phyloP scores from a whole-genome alignment of 2,888 invertebrate genomes.

The Phlogophora meticulosa region DNA sequence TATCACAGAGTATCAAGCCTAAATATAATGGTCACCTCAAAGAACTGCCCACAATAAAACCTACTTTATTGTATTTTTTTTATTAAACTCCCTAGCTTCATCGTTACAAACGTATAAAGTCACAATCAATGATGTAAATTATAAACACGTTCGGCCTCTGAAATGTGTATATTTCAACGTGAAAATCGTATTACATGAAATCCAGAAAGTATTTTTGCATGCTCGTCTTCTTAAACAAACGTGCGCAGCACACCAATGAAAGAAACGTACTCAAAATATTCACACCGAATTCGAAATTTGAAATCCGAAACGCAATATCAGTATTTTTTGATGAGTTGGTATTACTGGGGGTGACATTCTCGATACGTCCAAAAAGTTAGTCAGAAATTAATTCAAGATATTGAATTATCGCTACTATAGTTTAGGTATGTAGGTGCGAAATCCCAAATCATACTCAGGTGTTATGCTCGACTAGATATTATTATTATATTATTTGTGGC shows the following conservation, averaged over 20 bases:
- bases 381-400: not conserved
- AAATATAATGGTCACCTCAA: conserved; percentile 10
- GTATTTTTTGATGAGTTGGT: conserved; percentile 29
- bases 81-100: not conserved
- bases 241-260: conserved; percentile 42
- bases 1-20: too few relatives aligned
- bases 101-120: conserved; percentile 6
- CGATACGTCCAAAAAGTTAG: conserved; percentile 4
- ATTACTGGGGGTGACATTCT: conserved; percentile 22
- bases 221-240: conserved; percentile 42
- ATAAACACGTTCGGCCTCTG: conserved; percentile 24
- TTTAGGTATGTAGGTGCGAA: conserved; percentile 17
- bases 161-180: conserved; percentile 46
- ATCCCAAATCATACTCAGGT: conserved; percentile 30
- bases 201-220: conserved; percentile 55
- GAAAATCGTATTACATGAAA: conserved; percentile 41
- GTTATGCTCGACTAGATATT: conserved; percentile 29
- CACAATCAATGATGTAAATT: conserved; percentile 34
- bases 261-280: conserved; percentile 43
- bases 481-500: conserved; percentile 40
- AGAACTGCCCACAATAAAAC: not conserved
- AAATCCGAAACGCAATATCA: conserved; percentile 35
- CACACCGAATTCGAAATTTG: conserved; percentile 43
- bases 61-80: not conserved
- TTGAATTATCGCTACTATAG: conserved; percentile 6